phyloP scores from a whole-genome alignment of 2,888 invertebrate species.

The Stramonita haemastoma region DNA sequence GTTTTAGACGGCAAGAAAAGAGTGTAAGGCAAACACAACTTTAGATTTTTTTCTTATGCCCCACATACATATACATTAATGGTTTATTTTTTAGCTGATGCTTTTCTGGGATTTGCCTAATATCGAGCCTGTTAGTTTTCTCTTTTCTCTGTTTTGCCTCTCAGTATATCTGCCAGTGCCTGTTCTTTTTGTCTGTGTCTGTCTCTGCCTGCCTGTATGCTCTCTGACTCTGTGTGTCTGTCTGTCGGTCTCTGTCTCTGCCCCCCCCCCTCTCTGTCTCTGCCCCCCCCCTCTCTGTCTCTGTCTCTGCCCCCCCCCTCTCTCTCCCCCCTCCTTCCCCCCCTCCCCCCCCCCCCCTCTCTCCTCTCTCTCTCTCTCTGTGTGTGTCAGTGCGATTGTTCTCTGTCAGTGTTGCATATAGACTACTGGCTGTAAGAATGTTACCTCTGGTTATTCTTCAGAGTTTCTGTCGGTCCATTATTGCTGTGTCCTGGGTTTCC shows the following conservation, averaged over 20 bases:
- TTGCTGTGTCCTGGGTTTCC: neutral
- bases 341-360: neutral
- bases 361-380: neutral
- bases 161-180: too few relatives aligned
- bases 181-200: neutral
- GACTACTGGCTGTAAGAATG: neutral
- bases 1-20: too few relatives aligned
- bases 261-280: too few relatives aligned
- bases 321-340: neutral
- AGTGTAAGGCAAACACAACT: too few relatives aligned
- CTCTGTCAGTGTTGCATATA: neutral
- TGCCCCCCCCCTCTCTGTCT: neutral
- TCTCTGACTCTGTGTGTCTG: neutral
- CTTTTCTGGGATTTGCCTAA: too few relatives aligned
- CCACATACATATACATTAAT: too few relatives aligned
- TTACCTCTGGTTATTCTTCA: neutral
- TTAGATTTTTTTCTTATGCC: too few relatives aligned
- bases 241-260: neutral
- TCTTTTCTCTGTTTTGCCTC: too few relatives aligned
- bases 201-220: neutral
- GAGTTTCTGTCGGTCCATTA: neutral
- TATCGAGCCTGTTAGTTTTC: too few relatives aligned
- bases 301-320: neutral
- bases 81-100: too few relatives aligned
- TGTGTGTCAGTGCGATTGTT: neutral